Percentiles rank a stretch among this genome's conserved stretches.
Evolutionary conservation across 30 jellyfish, hydroid and myxozoan species (phyloP).

Genomic region (Aurelia coerulea): DNA sequence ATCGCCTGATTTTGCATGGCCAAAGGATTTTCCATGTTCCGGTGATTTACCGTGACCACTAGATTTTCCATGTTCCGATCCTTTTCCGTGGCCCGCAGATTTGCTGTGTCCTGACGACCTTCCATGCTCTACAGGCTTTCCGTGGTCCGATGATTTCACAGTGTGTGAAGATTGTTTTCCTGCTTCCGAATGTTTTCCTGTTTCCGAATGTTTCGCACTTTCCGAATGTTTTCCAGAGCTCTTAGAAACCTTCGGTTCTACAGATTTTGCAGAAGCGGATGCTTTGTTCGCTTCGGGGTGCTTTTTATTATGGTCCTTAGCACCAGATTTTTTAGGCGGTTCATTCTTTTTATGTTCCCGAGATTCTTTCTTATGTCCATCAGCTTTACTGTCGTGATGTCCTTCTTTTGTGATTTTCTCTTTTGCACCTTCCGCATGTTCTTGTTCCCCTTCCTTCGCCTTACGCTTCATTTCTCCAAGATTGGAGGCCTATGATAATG

Average conservation of each 20-base stretch:
- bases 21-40: slow-evolving; percentile 5
- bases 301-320: slow-evolving; percentile 34
- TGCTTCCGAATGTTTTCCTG: not conserved
- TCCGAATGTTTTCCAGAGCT: slow-evolving; percentile 23
- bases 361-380: slow-evolving; percentile 34
- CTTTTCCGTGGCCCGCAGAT: slow-evolving; percentile 2
- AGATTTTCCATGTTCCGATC: slow-evolving; percentile 11
- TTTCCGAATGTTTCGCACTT: not conserved
- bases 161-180: slow-evolving; percentile 6
- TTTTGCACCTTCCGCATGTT: slow-evolving; percentile 12
- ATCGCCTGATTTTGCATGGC: slow-evolving; percentile 7
- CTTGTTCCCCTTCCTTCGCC: slow-evolving; percentile 44
- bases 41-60: slow-evolving; percentile 4
- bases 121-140: slow-evolving; percentile 4
- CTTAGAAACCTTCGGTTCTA: slow-evolving; percentile 23
- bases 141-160: not conserved
- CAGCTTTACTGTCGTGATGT: slow-evolving; percentile 20
- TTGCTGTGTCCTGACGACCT: slow-evolving; percentile 12
- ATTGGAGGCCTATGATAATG: slow-evolving; percentile 48
- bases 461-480: slow-evolving; percentile 33
- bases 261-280: slow-evolving; percentile 8
- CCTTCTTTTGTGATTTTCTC: not conserved
- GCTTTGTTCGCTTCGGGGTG: slow-evolving; percentile 9
- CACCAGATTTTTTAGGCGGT: slow-evolving; percentile 17
- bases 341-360: slow-evolving; percentile 21